Conservation (phyloP, 2,888 invertebrate species). For the Drosophila hawaiiensis region DNA sequence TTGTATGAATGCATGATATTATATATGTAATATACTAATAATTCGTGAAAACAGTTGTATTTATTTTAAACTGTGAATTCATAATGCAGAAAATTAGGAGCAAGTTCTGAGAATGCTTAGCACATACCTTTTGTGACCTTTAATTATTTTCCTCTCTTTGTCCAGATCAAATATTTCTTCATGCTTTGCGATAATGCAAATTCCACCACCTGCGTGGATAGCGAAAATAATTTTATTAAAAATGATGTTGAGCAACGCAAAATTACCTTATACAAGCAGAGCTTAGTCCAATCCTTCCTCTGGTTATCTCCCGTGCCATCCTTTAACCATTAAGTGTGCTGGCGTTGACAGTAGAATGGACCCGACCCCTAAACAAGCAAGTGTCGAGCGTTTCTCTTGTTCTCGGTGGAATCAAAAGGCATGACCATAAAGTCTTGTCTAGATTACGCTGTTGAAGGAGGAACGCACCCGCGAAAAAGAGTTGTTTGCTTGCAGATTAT, state of each 20-base stretch:
- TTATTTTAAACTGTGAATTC: neutral
- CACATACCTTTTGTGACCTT: neutral
- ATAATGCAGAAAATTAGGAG: neutral
- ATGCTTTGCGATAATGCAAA: neutral
- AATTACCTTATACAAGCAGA: conserved; percentile 17
- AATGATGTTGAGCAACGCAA: conserved; percentile 11
- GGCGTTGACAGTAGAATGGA: neutral
- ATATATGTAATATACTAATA: neutral
- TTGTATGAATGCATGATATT: neutral
- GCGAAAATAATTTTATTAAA: conserved; percentile 47
- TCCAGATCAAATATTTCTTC: neutral
- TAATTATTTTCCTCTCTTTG: neutral
- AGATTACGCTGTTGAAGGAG: conserved; percentile 48
- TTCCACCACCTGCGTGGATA: conserved; percentile 16
- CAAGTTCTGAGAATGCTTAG: neutral
- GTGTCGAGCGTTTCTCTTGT: conserved; percentile 1
- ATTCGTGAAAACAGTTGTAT: neutral
- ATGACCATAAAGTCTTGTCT: conserved; percentile 39
- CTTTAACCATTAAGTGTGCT: neutral
- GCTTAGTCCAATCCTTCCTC: conserved; percentile 11
- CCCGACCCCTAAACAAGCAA: conserved; percentile 53
- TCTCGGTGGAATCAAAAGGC: conserved; percentile 8
- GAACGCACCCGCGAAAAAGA: conserved; percentile 38
- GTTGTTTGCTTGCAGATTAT: conserved; percentile 63
- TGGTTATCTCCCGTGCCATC: conserved; percentile 34